These are phyloP conservation scores for Chelonus insularis DNA, from an alignment of 1,140 invertebrate genomes.

Conservation along the genomic window DNA sequence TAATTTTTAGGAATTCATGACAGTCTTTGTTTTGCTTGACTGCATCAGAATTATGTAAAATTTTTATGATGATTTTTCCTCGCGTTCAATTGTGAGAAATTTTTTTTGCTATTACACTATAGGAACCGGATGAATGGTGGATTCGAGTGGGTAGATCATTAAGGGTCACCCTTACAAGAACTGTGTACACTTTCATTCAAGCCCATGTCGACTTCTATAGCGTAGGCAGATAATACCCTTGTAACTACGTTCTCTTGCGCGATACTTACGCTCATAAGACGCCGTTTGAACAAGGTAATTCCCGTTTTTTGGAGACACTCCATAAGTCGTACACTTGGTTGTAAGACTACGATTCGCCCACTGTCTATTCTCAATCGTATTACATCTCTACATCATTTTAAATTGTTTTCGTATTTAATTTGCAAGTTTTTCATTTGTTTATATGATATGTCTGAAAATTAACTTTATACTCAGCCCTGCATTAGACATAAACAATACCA, in stretches of 20 bases:
- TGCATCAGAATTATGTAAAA: neutral
- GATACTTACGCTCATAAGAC: constrained; percentile 31
- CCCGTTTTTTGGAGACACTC: constrained; percentile 23
- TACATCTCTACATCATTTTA: constrained; percentile 18
- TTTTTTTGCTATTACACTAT: constrained; percentile 9
- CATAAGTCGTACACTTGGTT: neutral
- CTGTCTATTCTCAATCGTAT: constrained; percentile 17
- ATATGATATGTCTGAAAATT: too few species aligned
- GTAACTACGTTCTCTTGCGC: constrained; percentile 23
- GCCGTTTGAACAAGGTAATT: constrained; percentile 31
- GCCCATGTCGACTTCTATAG: constrained; percentile 20
- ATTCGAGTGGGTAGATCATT: constrained; percentile 34
- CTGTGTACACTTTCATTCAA: constrained; percentile 32
- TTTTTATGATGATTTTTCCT: neutral
- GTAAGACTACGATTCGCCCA: constrained; percentile 11
- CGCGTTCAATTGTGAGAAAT: neutral
- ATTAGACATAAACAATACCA: too few species aligned
- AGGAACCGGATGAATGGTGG: constrained; percentile 29
- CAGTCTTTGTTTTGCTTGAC: too few species aligned
- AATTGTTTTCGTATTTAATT: constrained; percentile 12
- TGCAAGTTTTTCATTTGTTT: too few species aligned
- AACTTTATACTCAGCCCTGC: too few species aligned
- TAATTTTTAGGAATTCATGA: too few species aligned
- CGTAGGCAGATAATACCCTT: constrained; percentile 35
- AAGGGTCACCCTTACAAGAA: constrained; percentile 26